Percentiles rank a stretch among this genome's conserved stretches.
Conservation (phyloP, 2,888 invertebrate species). For the Neocrepidodera transversa region DNA sequence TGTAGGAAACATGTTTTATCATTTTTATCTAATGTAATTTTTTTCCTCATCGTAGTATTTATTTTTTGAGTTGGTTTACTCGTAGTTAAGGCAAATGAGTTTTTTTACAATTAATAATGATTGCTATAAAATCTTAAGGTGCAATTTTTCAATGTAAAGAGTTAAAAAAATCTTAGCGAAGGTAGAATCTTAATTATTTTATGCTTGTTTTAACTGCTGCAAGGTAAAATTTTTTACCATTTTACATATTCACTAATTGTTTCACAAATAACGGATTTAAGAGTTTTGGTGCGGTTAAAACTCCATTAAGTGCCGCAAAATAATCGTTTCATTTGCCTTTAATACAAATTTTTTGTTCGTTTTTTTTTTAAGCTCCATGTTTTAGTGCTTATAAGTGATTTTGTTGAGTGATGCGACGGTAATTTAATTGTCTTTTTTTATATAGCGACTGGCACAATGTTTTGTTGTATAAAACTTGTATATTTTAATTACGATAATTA, state of each 20-base stretch:
- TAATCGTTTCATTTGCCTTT: neutral
- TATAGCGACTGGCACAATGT: constrained; percentile 15
- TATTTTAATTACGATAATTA: constrained; percentile 19
- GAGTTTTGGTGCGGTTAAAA: neutral
- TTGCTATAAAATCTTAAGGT: neutral
- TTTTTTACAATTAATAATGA: neutral
- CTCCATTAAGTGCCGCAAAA: neutral
- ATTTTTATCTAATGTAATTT: constrained; percentile 25
- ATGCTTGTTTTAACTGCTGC: too few species aligned
- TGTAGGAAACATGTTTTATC: constrained; percentile 20
- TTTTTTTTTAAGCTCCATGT: neutral
- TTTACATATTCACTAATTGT: too few species aligned
- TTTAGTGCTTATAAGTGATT: neutral
- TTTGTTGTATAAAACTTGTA: constrained; percentile 22
- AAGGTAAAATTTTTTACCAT: too few species aligned
- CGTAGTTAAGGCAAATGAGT: neutral
- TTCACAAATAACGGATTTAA: too few species aligned
- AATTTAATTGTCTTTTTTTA: neutral
- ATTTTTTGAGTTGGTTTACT: constrained; percentile 27
- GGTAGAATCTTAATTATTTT: too few species aligned
- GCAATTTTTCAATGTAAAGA: too few species aligned
- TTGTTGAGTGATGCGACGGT: neutral
- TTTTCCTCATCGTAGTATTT: constrained; percentile 30
- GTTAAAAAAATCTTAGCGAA: too few species aligned
- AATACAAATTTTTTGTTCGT: neutral